phyloP scores from a whole-genome alignment of 1,140 invertebrate genomes.

The Diachasmimorpha longicaudata region DNA sequence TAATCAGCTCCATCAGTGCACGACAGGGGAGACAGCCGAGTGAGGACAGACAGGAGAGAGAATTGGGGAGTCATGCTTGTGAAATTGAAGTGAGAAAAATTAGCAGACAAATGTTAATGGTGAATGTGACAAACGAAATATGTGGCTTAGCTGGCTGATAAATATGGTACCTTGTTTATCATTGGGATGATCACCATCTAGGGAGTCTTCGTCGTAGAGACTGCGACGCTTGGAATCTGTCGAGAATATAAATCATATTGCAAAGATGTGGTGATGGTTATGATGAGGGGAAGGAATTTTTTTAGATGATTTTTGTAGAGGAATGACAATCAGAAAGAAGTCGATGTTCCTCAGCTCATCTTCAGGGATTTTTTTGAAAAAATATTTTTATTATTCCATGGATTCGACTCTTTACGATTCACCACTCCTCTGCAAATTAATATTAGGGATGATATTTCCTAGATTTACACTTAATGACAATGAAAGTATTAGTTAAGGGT shows the following conservation, averaged over 20 bases:
- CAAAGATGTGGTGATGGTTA: constrained; percentile 26
- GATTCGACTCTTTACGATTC: too few relatives aligned
- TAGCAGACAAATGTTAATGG: neutral
- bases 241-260: constrained; percentile 48
- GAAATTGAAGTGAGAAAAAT: too few relatives aligned
- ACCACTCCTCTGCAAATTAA: too few relatives aligned
- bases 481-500: too few relatives aligned
- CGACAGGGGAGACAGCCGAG: too few relatives aligned
- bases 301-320: neutral
- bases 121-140: neutral
- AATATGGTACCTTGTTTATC: constrained; percentile 56
- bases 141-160: constrained; percentile 29
- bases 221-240: constrained; percentile 61
- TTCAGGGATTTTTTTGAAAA: too few relatives aligned
- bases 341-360: neutral
- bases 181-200: constrained; percentile 57
- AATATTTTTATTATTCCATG: too few relatives aligned
- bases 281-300: neutral
- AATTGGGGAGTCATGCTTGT: too few relatives aligned
- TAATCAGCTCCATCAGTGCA: too few relatives aligned
- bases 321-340: neutral
- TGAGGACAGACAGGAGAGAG: too few relatives aligned
- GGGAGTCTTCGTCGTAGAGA: constrained; percentile 60
- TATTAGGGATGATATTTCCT: too few relatives aligned
- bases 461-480: too few relatives aligned